Conservation (phyloP, 2,113 vertebrate species). For the Lontra canadensis region DNA sequence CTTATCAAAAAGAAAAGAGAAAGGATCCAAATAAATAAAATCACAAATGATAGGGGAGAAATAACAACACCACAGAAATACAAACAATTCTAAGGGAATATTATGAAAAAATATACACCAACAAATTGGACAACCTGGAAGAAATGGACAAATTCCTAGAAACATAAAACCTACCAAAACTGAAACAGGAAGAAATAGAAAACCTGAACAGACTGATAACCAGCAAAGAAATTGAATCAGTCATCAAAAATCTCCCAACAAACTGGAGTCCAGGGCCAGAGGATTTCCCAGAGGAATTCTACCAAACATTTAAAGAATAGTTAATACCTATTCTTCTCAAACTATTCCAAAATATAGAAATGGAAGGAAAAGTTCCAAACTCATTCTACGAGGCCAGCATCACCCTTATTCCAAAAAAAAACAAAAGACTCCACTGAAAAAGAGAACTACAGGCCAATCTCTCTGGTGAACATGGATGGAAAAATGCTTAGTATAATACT, state of each 20-base stretch:
- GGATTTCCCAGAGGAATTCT: neutral
- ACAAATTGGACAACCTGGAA: neutral
- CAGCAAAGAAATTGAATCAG: neutral
- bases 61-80: neutral
- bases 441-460: neutral
- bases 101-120: neutral
- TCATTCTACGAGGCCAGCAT: neutral
- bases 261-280: neutral
- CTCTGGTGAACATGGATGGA: neutral
- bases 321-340: neutral
- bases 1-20: too few species aligned
- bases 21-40: neutral
- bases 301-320: neutral
- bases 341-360: neutral
- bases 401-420: neutral
- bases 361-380: neutral
- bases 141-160: neutral
- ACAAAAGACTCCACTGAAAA: neutral
- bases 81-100: neutral
- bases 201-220: neutral
- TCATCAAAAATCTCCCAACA: neutral
- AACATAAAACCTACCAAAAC: neutral
- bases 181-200: neutral
- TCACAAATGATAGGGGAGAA: neutral
- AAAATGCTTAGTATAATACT: neutral